A percentile compares a stretch with the other conserved stretches of the same genome.
Conservation (phyloP, 1,140 invertebrate genomes). For the Calycopis cecrops region DNA sequence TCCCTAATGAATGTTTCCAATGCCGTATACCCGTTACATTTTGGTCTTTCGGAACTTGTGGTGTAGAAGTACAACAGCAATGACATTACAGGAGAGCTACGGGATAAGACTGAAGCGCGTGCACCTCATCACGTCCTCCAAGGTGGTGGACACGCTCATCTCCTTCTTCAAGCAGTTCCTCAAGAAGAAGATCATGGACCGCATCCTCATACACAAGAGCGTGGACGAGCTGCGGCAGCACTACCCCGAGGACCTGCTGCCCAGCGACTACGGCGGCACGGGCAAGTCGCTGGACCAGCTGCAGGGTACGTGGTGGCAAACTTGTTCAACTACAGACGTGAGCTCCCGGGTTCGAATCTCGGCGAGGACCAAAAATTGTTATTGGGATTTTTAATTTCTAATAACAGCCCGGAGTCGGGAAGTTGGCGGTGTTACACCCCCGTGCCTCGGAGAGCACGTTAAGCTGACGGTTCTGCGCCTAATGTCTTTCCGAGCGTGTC, state of each 20-base stretch:
- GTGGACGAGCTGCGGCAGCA: not conserved
- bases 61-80: too few species aligned
- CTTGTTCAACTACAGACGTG: not conserved
- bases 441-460: too few species aligned
- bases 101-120: not conserved
- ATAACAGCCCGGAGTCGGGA: too few species aligned
- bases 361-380: too few species aligned
- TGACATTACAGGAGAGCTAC: not conserved
- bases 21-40: too few species aligned
- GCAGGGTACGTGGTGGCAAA: not conserved
- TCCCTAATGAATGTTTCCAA: too few species aligned
- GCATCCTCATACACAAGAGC: not conserved
- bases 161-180: slow-evolving; percentile 9
- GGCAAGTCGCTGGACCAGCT: not conserved
- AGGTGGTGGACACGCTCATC: not conserved
- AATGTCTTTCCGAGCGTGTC: too few species aligned
- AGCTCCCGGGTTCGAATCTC: too few species aligned
- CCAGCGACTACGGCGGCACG: slow-evolving; percentile 2
- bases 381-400: too few species aligned
- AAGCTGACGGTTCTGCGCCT: too few species aligned
- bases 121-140: slow-evolving; percentile 3
- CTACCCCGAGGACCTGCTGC: not conserved
- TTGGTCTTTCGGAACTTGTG: too few species aligned
- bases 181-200: slow-evolving; percentile 10
- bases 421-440: too few species aligned